phyloP scores from a whole-genome alignment of 2,113 vertebrate species.

The Pristiophorus japonicus region DNA sequence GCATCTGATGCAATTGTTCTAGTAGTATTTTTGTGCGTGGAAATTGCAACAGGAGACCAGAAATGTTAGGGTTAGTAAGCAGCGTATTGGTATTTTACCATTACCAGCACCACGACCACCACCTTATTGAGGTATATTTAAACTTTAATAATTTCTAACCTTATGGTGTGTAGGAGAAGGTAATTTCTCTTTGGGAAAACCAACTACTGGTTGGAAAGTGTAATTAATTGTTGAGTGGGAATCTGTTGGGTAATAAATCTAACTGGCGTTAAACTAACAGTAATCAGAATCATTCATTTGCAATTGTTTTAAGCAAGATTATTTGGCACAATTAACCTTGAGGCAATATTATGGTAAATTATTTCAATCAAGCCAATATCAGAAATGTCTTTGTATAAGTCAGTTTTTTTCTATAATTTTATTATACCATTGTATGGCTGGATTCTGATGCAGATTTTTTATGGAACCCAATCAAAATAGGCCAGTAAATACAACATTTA shows the following conservation, averaged over 20 bases:
- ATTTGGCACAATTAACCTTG: background rate
- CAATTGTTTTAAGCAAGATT: background rate
- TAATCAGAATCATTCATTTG: background rate
- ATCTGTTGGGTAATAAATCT: background rate
- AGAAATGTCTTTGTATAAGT: background rate
- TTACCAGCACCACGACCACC: background rate
- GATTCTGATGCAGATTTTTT: slow-evolving; percentile 14
- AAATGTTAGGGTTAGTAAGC: background rate
- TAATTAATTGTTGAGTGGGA: background rate
- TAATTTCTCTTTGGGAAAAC: background rate
- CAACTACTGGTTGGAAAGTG: background rate
- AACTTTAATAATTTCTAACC: background rate
- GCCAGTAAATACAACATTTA: background rate
- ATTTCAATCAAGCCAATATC: background rate
- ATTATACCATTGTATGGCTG: background rate
- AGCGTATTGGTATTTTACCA: background rate
- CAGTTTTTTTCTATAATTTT: background rate
- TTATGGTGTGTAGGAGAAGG: background rate
- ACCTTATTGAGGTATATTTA: background rate
- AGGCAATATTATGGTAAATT: background rate
- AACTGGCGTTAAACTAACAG: background rate
- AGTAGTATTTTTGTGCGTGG: background rate
- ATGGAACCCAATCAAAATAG: background rate
- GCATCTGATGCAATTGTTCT: background rate
- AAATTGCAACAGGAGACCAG: background rate